Conservation (phyloP, 2,113 vertebrate species). For the Lasiurus cinereus region DNA sequence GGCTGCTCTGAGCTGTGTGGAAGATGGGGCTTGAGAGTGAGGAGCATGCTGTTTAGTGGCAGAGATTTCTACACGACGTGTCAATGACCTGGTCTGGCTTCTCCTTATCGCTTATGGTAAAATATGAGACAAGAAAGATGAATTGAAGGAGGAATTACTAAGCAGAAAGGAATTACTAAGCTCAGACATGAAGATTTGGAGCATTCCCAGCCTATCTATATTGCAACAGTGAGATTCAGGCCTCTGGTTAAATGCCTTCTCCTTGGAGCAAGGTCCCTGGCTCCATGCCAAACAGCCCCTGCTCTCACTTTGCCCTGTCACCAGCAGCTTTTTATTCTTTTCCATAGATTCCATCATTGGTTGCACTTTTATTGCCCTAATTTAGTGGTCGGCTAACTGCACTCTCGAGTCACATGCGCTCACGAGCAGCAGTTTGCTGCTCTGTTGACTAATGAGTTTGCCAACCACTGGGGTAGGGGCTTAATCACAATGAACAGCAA, state of each 20-base stretch:
- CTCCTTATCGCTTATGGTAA: background rate
- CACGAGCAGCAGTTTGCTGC: too few relatives aligned
- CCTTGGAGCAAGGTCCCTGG: rapidly evolving
- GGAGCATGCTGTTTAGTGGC: background rate
- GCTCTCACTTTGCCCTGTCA: too few relatives aligned
- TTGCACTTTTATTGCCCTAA: background rate
- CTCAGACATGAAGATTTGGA: background rate
- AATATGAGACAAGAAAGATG: background rate
- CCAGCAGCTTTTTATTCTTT: background rate
- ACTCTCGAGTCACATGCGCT: too few relatives aligned
- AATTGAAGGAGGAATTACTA: background rate
- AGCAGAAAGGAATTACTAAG: background rate
- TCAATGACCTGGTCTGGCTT: background rate
- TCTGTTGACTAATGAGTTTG: too few relatives aligned
- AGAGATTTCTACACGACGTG: background rate
- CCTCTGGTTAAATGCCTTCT: background rate
- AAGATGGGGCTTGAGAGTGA: background rate
- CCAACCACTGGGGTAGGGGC: too few relatives aligned
- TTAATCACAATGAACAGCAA: too few relatives aligned
- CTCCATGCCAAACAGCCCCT: too few relatives aligned
- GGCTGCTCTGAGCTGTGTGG: background rate
- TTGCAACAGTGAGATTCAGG: background rate
- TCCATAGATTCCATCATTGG: background rate
- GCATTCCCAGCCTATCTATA: background rate
- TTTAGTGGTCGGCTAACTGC: background rate